Percentiles rank a stretch among this genome's conserved stretches.
These are phyloP conservation scores for Elysia crispata DNA, from an alignment of 2,888 invertebrate species.

Conservation along the genomic window DNA sequence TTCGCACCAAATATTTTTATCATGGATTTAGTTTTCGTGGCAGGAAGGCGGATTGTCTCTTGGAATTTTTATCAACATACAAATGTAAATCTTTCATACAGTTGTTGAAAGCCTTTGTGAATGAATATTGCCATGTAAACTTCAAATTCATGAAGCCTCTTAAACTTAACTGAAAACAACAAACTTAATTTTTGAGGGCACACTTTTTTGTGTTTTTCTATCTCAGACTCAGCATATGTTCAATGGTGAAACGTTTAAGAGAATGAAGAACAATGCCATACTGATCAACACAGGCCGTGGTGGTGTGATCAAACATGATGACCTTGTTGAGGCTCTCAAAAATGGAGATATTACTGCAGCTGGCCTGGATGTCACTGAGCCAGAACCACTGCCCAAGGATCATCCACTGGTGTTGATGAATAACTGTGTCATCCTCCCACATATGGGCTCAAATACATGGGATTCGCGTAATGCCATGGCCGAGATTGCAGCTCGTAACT, in stretches of 20 bases:
- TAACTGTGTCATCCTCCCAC: constrained; percentile 91
- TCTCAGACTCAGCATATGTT: constrained; percentile 78
- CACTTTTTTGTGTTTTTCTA: not conserved
- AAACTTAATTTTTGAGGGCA: too few relatives aligned
- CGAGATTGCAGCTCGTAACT: constrained; percentile 86
- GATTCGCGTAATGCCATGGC: constrained; percentile 89
- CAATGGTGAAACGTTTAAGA: constrained; percentile 85
- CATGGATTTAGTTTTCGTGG: too few relatives aligned
- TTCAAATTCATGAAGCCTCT: too few relatives aligned
- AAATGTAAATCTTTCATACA: too few relatives aligned
- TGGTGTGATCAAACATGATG: constrained; percentile 84
- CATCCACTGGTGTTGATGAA: constrained; percentile 85
- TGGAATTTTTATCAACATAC: too few relatives aligned
- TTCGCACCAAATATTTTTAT: too few relatives aligned
- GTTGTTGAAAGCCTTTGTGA: too few relatives aligned
- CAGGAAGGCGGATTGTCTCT: too few relatives aligned
- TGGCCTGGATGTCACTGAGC: constrained; percentile 93
- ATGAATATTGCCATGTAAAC: too few relatives aligned
- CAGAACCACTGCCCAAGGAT: constrained; percentile 91
- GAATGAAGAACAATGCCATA: constrained; percentile 91
- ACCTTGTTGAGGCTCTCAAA: constrained; percentile 86
- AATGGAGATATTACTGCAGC: constrained; percentile 86
- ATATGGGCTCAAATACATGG: constrained; percentile 90
- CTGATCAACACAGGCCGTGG: constrained; percentile 91
- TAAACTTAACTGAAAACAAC: too few relatives aligned